A percentile compares a stretch with the other conserved stretches of the same genome.
Evolutionary conservation across 1,140 invertebrate species (phyloP).

Genomic region (Mesaphorura yosii): DNA sequence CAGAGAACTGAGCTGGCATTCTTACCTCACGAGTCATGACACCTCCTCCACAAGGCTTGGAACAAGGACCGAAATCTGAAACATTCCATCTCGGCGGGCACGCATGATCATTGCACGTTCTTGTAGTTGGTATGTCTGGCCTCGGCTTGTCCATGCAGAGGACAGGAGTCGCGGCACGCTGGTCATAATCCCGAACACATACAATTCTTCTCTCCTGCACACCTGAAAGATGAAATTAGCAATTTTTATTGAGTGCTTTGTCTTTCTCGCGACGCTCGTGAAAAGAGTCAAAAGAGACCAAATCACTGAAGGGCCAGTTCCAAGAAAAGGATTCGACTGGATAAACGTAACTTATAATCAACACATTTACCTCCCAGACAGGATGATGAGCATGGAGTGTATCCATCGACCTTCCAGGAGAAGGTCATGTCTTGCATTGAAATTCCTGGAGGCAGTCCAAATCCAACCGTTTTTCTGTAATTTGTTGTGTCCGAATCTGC

Average conservation of each 20-base stretch:
- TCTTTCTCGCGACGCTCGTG: neutral
- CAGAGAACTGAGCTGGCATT: too few relatives aligned
- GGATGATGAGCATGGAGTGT: conserved; percentile 80
- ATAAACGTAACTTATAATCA: neutral
- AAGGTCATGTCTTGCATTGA: conserved; percentile 42
- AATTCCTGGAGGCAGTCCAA: conserved; percentile 28
- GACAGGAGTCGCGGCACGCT: conserved; percentile 67
- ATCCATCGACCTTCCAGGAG: conserved; percentile 68
- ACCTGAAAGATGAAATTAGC: conserved; percentile 39
- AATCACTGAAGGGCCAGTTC: neutral
- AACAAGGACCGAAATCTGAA: conserved; percentile 56
- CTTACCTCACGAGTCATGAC: conserved; percentile 73
- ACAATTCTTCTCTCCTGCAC: conserved; percentile 79
- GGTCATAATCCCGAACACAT: conserved; percentile 74
- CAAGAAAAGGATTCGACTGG: too few relatives aligned
- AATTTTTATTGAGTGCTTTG: too few relatives aligned
- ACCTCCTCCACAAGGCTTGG: conserved; percentile 82
- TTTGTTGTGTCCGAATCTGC: conserved; percentile 18
- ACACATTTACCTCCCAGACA: conserved; percentile 66
- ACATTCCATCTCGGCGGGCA: conserved; percentile 82
- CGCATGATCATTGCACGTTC: conserved; percentile 84
- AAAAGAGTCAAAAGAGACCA: neutral
- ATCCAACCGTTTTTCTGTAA: conserved; percentile 19
- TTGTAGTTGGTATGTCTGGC: conserved; percentile 67
- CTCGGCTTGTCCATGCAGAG: conserved; percentile 68